Evolutionary conservation across 2,113 vertebrate species (phyloP), one percentile per base, ranked within the genome.

Genomic region (Sigmodon hispidus): DNA sequence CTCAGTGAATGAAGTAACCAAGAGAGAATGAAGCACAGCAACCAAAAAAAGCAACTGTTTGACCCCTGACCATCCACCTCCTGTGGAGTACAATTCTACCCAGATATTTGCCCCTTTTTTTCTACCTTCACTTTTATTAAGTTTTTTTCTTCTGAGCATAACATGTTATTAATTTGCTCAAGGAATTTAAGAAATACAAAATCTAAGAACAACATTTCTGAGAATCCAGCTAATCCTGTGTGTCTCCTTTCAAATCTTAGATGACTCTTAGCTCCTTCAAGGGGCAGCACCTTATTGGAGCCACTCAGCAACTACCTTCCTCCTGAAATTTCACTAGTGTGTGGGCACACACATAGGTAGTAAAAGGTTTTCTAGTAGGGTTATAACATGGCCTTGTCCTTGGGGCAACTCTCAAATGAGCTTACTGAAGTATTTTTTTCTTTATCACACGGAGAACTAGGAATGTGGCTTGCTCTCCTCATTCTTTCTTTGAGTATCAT

Each of bases 71-170:
- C 50, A 79, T 43, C 24, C 10, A 13, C 88, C 93, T 94, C 96
- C 95, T 96, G 92, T 81, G 73, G 92, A 96, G 92, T 76, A 88
- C 76, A n/a, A 94, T 95, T 96, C 95, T 94, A 97, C 88, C 88
- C 94, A 88, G 61, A 57, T 93, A 57, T 94, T 94, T 93, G 61
- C 94, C 89, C 85, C 73, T 87, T 92, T 87, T 92, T 91, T 61
- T 95, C 90, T 31, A 45, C 43, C 48, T 59, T 94, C n/a, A 0
- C 85, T 96, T 95, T 95, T 92, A 94, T 96, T 76, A 95, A 96
- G 84, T 81, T 97, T 50, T 96, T 95, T 95, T 92, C 95, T 97
- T 50, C 77, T 0, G 75, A 96, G 93, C 67, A 88, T 96, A 88
- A 93, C 85, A 79, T 57, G 94, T 94, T 10, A 95, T 95, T 88